Evolutionary conservation across 2,113 vertebrate species (phyloP), one percentile per base, ranked within the genome.

Genomic region (Brachionichthys hirsutus): DNA sequence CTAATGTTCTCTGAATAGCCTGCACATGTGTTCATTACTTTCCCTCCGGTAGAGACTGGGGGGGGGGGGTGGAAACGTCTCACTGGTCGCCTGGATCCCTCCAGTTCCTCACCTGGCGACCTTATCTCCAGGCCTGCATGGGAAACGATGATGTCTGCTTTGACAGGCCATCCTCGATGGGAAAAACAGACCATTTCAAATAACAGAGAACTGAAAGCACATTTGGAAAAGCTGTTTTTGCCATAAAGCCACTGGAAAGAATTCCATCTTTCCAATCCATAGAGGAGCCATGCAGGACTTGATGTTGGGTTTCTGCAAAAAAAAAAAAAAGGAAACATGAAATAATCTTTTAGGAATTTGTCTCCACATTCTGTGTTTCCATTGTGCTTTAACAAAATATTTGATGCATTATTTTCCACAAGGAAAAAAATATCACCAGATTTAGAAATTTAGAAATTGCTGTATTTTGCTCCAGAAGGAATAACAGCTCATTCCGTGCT

Each of bases 1-100:
- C 20, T 45, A 53, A 78, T 82, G 53, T 74, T 72, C 75, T 80
- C 67, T 52, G 55, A 55, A 69, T 40, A 56, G 38, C 10, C 45
- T 42, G 34, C 68, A 22, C 67, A 70, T 63, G 55, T 67, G 54
- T 73, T 71, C 58, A 65, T 60, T 61, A n/a, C 46, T 69, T 54
- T 53, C 8, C 24, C 8, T 30, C 24, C 8, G 24, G 3, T 8
- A 30, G 24, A 30, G 24, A 30, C 4, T 6, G 24, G 43, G 16
- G 14, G 5, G 71, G 54, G 24, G 43, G 16, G 14, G 5, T 71
- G 54, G 73, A 72, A 69, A 69, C 30, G 24, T 30, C 8, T 30
- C 8, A 8, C 24, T 30, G 24, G 24, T 30, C 24, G 24, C 24
- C 24, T 30, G 24, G 24, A 30, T 66, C 54, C 36, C 20, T 30